phyloP scores from a whole-genome alignment of 2,113 vertebrate species.

The Neomonachus schauinslandi region DNA sequence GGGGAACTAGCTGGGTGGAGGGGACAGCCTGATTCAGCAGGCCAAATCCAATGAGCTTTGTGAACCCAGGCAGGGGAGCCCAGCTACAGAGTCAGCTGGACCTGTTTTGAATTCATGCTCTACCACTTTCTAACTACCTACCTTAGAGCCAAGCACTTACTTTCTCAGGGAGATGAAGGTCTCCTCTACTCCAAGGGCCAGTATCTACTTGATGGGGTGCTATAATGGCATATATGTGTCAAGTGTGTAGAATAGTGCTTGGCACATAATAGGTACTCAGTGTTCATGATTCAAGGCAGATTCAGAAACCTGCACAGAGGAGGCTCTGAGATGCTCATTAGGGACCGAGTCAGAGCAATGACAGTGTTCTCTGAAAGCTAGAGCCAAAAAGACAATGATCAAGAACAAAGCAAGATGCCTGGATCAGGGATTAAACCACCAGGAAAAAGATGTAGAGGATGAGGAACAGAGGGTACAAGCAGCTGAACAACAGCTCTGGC shows the following conservation, averaged over 20 bases:
- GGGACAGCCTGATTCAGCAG: not conserved
- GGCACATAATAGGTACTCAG: not conserved
- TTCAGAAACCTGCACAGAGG: not conserved
- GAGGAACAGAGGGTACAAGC: not conserved
- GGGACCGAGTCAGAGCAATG: not conserved
- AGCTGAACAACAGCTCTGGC: not conserved
- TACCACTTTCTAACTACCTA: not conserved
- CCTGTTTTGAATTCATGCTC: not conserved
- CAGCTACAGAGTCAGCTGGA: not conserved
- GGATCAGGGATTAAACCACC: not conserved
- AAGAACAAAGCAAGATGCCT: not conserved
- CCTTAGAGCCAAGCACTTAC: not conserved
- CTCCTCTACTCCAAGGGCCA: not conserved
- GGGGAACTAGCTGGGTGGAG: not conserved
- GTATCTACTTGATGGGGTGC: not conserved
- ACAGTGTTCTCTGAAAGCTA: not conserved
- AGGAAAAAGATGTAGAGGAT: not conserved
- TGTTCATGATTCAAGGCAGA: not conserved
- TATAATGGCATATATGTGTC: not conserved
- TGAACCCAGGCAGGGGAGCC: not conserved
- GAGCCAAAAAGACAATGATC: not conserved
- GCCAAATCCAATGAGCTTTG: not conserved
- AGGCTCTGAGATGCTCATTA: not conserved
- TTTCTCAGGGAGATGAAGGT: not conserved
- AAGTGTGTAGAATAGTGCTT: not conserved